phyloP scores from a whole-genome alignment of 2,113 vertebrate genomes.

The Zosterops hypoxanthus region DNA sequence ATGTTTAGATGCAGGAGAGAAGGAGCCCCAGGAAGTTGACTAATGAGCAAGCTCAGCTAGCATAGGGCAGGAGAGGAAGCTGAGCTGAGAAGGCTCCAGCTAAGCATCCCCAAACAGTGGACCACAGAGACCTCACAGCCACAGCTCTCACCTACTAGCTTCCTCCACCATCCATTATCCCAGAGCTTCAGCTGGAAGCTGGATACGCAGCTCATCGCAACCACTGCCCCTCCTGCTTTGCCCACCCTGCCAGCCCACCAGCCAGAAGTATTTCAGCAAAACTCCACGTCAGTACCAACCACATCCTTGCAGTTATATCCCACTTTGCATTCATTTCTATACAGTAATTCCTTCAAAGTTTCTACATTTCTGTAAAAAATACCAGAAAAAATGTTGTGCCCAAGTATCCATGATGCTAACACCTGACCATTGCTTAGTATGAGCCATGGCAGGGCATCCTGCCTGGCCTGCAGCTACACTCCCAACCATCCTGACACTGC shows the following conservation, averaged over 20 bases:
- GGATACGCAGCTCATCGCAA: rapidly evolving
- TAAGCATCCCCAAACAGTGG: background rate
- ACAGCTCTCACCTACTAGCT: background rate
- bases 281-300: background rate
- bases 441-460: background rate
- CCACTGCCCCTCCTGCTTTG: background rate
- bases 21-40: background rate
- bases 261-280: background rate
- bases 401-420: background rate
- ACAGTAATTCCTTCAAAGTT: background rate
- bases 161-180: background rate
- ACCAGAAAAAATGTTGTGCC: background rate
- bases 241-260: background rate
- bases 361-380: background rate
- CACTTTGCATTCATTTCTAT: background rate
- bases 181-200: background rate
- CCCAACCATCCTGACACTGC: background rate
- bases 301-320: background rate
- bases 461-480: rapidly evolving
- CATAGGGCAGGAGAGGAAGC: background rate
- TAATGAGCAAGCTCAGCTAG: background rate
- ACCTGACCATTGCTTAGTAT: rapidly evolving
- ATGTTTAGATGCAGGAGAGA: background rate
- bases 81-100: background rate
- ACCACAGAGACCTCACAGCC: background rate